Base-by-base conservation (phyloP, 2,888 invertebrate genomes). In the Lithophane semibrunnea region DNA sequence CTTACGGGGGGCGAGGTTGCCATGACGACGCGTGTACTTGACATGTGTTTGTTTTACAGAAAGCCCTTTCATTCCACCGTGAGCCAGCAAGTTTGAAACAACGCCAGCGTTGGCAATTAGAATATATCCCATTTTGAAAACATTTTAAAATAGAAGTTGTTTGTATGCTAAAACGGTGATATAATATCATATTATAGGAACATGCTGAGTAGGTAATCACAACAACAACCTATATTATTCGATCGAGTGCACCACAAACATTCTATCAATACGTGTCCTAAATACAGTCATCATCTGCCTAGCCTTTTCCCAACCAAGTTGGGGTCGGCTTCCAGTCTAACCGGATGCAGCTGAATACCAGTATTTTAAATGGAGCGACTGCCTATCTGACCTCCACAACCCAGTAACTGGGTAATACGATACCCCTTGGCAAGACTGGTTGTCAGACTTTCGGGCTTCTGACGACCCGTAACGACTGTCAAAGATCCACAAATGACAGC, bases 21-120 rank as follows among this genome's bases (percentile, higher is more conserved):
- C 86, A 85, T 83, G 86, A 73, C 72, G 79, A 82, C 69, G 83
- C 66, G 86, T 83, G 83, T 85, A 73, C 83, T 83, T 83, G 83
- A 77, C 86, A 29, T 73, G 83, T 77, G 86, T 85, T 83, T 83
- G 83, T 83, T 83, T 85, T 77, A 73, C 71, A 68, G 85, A 66
- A 66, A 77, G 72, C 83, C 83, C 85, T 85, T 82, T 81, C 82
- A 67, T 67, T 75, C n/a, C 8, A 70, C 42, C 61, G 69, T 83
- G 83, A 85, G 54, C 24, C 54, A 37, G 83, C 83, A 83, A 82
- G 29, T 83, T 82, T 68, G 13, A 54, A 54, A 21, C 56, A 49
- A 60, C 49, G 44, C 7, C 69, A 65, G 56, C 24, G 58, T 21
- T 18, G 66, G 65, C 9, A 70, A 76, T 83, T 76, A 71, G 21